These are phyloP conservation scores for Sebastes ruberrimus DNA, from an alignment of 2,797 vertebrate species.

Conservation along the genomic window DNA sequence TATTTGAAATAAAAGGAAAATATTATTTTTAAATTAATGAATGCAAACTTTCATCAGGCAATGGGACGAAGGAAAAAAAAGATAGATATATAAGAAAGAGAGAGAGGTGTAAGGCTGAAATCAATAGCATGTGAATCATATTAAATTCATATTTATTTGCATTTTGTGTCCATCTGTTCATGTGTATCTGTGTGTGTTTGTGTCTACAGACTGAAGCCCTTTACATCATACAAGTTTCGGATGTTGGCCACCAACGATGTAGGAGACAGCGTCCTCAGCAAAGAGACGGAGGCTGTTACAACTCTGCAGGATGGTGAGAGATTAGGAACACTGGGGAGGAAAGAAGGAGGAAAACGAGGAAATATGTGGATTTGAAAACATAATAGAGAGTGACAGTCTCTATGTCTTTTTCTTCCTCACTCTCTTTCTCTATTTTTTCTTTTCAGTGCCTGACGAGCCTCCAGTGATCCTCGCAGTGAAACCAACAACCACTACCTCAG, in stretches of 20 bases:
- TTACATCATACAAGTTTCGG: conserved; percentile 91
- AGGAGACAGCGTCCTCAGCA: conserved; percentile 88
- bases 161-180: not conserved
- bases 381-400: not conserved
- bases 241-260: conserved; percentile 92
- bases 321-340: not conserved
- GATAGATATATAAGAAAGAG: not conserved
- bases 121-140: not conserved
- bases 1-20: not conserved
- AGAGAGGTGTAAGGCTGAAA: not conserved
- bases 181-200: conserved; percentile 16
- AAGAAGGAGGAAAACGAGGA: not conserved
- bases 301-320: conserved; percentile 78
- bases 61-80: not conserved
- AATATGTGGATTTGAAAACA: not conserved
- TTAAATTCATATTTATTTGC: not conserved
- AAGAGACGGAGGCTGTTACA: conserved; percentile 83
- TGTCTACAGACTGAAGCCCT: conserved; percentile 86
- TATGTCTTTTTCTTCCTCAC: not conserved
- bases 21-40: not conserved
- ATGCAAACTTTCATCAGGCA: not conserved
- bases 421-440: conserved; percentile 27
- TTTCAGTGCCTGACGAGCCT: conserved; percentile 90
- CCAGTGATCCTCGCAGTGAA: conserved; percentile 89
- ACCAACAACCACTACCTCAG: conserved; percentile 93